A percentile compares a stretch with the other conserved stretches of the same genome.
phyloP scores from a whole-genome alignment of 2,113 vertebrate genomes.

The Tyrannus savana region DNA sequence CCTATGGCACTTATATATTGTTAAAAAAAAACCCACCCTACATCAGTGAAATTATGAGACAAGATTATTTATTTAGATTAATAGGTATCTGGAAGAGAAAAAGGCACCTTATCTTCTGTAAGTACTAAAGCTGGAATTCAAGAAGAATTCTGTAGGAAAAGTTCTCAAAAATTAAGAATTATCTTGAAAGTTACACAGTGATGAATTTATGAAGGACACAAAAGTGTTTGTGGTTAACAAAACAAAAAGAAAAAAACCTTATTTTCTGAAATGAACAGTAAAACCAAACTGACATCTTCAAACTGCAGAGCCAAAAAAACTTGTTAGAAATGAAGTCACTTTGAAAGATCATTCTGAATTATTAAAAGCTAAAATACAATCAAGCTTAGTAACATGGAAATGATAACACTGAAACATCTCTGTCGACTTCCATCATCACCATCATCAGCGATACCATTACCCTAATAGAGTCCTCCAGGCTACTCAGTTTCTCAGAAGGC shows the following conservation, averaged over 20 bases:
- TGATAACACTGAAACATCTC: background rate
- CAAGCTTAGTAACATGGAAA: background rate
- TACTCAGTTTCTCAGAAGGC: background rate
- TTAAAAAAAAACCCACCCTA: background rate
- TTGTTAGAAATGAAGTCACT: background rate
- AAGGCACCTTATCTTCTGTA: background rate
- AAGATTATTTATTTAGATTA: background rate
- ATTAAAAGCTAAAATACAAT: background rate
- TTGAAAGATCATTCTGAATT: background rate
- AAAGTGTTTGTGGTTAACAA: background rate
- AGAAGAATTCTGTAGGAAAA: background rate
- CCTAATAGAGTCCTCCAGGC: background rate
- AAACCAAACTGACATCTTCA: background rate
- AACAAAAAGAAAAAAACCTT: fast-evolving
- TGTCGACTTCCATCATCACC: background rate
- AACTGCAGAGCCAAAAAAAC: background rate
- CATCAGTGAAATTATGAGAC: background rate
- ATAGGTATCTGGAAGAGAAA: background rate
- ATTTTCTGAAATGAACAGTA: background rate
- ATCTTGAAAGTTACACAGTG: background rate
- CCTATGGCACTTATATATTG: fast-evolving
- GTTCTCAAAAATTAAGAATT: background rate
- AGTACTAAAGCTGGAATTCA: background rate
- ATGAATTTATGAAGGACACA: background rate
- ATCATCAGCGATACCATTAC: background rate